These are phyloP conservation scores for Epinephelus awoara DNA, from an alignment of 2,797 vertebrate genomes.

Conservation along the genomic window DNA sequence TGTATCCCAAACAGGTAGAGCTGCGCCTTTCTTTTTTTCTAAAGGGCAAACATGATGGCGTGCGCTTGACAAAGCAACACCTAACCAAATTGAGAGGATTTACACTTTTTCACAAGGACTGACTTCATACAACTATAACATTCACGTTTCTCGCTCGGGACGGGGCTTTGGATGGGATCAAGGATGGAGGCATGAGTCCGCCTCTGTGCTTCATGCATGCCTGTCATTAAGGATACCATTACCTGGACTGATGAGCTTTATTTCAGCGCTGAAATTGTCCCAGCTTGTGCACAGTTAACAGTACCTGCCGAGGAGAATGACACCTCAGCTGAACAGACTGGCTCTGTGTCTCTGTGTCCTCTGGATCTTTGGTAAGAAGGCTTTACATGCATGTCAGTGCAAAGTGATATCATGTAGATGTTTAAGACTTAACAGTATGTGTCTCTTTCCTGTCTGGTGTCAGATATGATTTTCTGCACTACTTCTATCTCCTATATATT, in stretches of 20 bases:
- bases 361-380: conserved; percentile 69
- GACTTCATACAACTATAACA: not conserved
- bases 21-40: conserved; percentile 47
- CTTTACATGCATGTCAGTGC: not conserved
- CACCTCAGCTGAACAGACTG: conserved; percentile 54
- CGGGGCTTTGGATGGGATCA: not conserved
- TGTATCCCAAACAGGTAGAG: conserved; percentile 73
- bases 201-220: conserved; percentile 17
- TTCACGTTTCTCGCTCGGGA: not conserved
- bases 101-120: conserved; percentile 9
- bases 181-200: conserved; percentile 53
- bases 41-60: conserved; percentile 47
- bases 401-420: not conserved
- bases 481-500: too few relatives aligned
- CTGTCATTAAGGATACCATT: conserved; percentile 37
- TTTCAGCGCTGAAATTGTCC: conserved; percentile 27
- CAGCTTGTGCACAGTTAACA: conserved; percentile 29
- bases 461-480: too few relatives aligned
- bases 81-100: conserved; percentile 32
- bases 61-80: conserved; percentile 34
- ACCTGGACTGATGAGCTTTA: conserved; percentile 61
- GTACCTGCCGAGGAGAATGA: conserved; percentile 69
- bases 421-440: not conserved
- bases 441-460: not conserved
- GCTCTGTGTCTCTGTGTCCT: conserved; percentile 63